Base-by-base conservation (phyloP, 2,888 invertebrate species). In the Tineola bisselliella region DNA sequence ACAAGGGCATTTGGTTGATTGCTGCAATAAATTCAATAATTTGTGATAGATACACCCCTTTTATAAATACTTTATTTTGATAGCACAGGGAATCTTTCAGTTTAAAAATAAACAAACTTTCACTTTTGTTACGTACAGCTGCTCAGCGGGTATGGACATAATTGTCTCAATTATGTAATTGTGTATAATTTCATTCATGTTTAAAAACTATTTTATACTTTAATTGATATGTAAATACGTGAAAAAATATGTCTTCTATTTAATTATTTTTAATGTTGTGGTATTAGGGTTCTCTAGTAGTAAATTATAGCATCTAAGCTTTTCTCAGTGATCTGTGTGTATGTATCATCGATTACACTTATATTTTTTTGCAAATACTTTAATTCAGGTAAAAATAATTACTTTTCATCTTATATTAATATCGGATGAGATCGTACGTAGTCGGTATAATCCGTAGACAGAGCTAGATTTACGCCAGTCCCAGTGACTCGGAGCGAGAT, bases 371-470 rank as follows among this genome's bases (percentile, higher is more conserved):
- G 25, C 8, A n/a, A 17, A 54, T 17, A 25, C 8, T 6, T 6
- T 54, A 25, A 54, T 54, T 4, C 4, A 54, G 4, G 54, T 54
- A 13, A 25, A 54, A 54, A 54, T 19, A 25, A 54, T 17, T 19
- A 11, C 38, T 19, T 25, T 19, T 58, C 58, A 10, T 15, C 33
- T 58, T 58, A 58, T 58, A 33, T 58, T 33, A 58, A 58, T 58
- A 13, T 58, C 58, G 58, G 25, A 1, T 58, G 1, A 11, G 19
- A 19, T 31, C 58, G 58, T n/a, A 15, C 8, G 11, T 33, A 6
- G 58, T 58, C 58, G 58, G 54, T 54, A 25, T 3, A 25, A 25
- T 54, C 11, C 25, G 25, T 12, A 8, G 54, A 54, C 12, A 54
- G 54, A 54, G 54, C 18, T 54, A 54, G 25, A 25, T 25, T 17